Percentiles rank a stretch among this genome's conserved stretches.
These are phyloP conservation scores for Harpagifer antarcticus DNA, from an alignment of 2,797 vertebrate species.

Conservation along the genomic window DNA sequence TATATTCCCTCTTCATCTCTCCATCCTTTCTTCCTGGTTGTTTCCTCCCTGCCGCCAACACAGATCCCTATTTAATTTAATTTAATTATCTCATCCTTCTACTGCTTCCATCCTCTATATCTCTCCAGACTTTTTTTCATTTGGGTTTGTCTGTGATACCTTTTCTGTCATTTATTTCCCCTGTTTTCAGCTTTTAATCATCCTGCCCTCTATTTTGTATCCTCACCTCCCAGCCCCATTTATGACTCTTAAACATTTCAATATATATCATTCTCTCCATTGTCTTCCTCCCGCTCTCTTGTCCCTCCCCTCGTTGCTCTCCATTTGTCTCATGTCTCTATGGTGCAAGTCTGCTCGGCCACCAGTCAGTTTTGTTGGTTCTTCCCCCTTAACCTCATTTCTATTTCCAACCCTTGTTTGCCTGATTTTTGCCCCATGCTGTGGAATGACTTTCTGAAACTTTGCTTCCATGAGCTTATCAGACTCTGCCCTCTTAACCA, in stretches of 20 bases:
- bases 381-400: constrained; percentile 37
- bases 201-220: constrained; percentile 4
- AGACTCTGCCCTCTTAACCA: constrained; percentile 14
- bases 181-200: neutral
- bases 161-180: constrained; percentile 3
- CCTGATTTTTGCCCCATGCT: constrained; percentile 24
- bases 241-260: constrained; percentile 23
- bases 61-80: neutral
- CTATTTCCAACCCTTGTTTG: constrained; percentile 35
- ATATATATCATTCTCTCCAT: constrained; percentile 13
- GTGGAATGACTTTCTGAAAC: constrained; percentile 16
- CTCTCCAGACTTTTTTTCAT: neutral
- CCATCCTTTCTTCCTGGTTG: neutral
- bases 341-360: constrained; percentile 45
- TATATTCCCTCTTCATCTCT: constrained; percentile 15
- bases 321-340: constrained; percentile 50
- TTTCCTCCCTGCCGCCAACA: neutral
- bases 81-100: neutral
- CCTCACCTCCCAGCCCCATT: neutral
- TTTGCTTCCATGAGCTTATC: constrained; percentile 47
- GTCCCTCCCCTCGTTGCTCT: constrained; percentile 26
- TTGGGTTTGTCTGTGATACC: neutral
- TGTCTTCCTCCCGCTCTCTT: constrained; percentile 27
- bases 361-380: constrained; percentile 49
- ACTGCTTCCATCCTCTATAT: neutral